phyloP scores from a whole-genome alignment of 2,888 invertebrate species.

The Idaea biselata region DNA sequence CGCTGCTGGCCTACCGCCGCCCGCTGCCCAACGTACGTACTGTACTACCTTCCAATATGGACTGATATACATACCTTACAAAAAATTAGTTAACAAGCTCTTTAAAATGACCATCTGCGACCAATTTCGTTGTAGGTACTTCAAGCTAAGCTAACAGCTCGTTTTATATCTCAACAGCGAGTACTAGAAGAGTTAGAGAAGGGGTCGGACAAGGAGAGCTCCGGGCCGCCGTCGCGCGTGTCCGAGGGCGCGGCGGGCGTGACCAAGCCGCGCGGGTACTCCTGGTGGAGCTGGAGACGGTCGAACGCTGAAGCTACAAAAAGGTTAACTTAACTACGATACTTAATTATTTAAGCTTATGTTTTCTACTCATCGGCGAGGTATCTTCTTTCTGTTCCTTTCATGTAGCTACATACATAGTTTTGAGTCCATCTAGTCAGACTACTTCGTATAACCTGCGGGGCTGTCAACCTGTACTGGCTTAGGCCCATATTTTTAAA shows the following conservation, averaged over 20 bases:
- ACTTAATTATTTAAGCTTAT: background rate
- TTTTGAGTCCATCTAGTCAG: too few species aligned
- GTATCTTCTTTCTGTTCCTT: too few species aligned
- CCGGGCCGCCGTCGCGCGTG: slow-evolving; percentile 21
- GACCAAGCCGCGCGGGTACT: slow-evolving; percentile 76
- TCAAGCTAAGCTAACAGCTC: too few species aligned
- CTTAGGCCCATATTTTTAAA: too few species aligned
- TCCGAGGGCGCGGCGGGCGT: slow-evolving; percentile 42
- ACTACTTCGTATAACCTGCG: too few species aligned
- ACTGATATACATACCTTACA: too few species aligned
- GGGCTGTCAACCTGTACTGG: too few species aligned
- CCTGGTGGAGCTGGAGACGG: slow-evolving; percentile 86
- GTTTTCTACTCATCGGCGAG: slow-evolving; percentile 32
- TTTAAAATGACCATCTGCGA: too few species aligned
- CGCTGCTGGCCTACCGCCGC: slow-evolving; percentile 91
- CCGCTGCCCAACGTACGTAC: slow-evolving; percentile 87
- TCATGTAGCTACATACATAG: too few species aligned
- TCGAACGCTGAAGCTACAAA: slow-evolving; percentile 57
- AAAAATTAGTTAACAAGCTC: too few species aligned
- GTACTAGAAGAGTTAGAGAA: slow-evolving; percentile 70
- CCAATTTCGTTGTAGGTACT: too few species aligned
- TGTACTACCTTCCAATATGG: background rate
- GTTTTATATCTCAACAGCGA: slow-evolving; percentile 41
- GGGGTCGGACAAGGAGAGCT: slow-evolving; percentile 53
- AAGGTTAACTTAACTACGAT: slow-evolving; percentile 12